These are phyloP conservation scores for Drosophila vallismaia DNA, from an alignment of 2,888 invertebrate genomes.

Conservation along the genomic window DNA sequence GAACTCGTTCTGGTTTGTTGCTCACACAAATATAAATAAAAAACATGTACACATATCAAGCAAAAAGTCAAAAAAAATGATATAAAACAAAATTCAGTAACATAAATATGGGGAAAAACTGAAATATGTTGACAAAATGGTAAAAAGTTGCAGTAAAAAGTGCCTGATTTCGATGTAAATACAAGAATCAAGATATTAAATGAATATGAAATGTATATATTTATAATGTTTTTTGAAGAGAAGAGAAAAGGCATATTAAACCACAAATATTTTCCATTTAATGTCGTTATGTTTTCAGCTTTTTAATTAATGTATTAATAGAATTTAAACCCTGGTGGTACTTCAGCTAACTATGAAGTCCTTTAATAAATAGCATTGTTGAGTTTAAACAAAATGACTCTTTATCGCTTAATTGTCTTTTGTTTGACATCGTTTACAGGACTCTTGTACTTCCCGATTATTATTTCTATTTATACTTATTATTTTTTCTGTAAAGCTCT, in stretches of 20 bases:
- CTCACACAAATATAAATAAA: slow-evolving; percentile 13
- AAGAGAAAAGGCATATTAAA: slow-evolving; percentile 1
- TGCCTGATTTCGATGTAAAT: slow-evolving; percentile 44
- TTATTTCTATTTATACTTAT: slow-evolving; percentile 18
- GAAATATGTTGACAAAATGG: slow-evolving; percentile 34
- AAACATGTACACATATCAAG: not conserved
- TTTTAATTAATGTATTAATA: too few relatives aligned
- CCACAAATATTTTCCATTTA: slow-evolving; percentile 10
- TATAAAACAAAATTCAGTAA: too few relatives aligned
- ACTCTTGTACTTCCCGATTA: slow-evolving; percentile 16
- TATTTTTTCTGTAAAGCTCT: slow-evolving; percentile 16
- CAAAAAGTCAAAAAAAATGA: slow-evolving; percentile 8
- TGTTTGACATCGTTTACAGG: slow-evolving; percentile 41
- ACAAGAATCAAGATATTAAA: slow-evolving; percentile 63
- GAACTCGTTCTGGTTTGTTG: slow-evolving; percentile 61
- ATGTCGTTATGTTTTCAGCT: too few relatives aligned
- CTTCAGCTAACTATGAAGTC: not conserved
- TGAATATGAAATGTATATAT: slow-evolving; percentile 34
- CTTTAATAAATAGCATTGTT: not conserved
- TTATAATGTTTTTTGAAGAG: not conserved
- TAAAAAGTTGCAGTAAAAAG: slow-evolving; percentile 30
- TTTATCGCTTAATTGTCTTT: slow-evolving; percentile 11
- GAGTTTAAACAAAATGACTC: slow-evolving; percentile 4
- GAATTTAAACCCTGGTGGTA: not conserved
- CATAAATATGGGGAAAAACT: slow-evolving; percentile 5